Conservation (phyloP, 2,113 vertebrate genomes). For the Emydura subglobosa region DNA sequence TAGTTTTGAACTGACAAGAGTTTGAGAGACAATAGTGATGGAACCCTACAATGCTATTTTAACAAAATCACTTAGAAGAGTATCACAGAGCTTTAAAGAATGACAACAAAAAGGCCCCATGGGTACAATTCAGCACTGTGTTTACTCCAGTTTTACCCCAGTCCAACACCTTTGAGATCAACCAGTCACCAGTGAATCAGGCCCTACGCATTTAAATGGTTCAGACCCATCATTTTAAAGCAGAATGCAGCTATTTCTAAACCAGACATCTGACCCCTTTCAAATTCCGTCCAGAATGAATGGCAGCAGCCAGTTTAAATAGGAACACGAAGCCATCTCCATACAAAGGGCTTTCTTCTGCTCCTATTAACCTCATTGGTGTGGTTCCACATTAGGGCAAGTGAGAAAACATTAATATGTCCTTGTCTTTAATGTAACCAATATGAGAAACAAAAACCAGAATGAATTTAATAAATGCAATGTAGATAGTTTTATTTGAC, state of each 20-base stretch:
- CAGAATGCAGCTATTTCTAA: not conserved
- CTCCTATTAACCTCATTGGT: not conserved
- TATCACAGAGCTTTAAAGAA: not conserved
- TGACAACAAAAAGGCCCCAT: not conserved
- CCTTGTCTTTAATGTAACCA: not conserved
- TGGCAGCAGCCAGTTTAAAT: not conserved
- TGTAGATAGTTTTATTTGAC: constrained; percentile 64
- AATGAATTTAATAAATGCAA: constrained; percentile 71
- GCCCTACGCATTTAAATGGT: not conserved
- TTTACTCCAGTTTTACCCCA: not conserved
- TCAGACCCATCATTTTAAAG: not conserved
- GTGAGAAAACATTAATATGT: not conserved
- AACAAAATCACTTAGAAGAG: not conserved
- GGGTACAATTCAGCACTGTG: not conserved
- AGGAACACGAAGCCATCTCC: not conserved
- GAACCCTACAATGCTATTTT: not conserved
- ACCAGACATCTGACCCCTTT: not conserved
- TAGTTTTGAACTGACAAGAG: not conserved
- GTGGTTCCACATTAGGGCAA: constrained; percentile 24
- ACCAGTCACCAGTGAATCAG: not conserved
- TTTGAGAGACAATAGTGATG: not conserved
- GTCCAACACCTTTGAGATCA: not conserved
- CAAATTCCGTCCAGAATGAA: not conserved
- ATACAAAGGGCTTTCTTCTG: not conserved
- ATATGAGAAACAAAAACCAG: constrained; percentile 1